A percentile compares a stretch with the other conserved stretches of the same genome.
Conservation (phyloP, 2,797 vertebrate species). For the Perdix hodgsoniae region DNA sequence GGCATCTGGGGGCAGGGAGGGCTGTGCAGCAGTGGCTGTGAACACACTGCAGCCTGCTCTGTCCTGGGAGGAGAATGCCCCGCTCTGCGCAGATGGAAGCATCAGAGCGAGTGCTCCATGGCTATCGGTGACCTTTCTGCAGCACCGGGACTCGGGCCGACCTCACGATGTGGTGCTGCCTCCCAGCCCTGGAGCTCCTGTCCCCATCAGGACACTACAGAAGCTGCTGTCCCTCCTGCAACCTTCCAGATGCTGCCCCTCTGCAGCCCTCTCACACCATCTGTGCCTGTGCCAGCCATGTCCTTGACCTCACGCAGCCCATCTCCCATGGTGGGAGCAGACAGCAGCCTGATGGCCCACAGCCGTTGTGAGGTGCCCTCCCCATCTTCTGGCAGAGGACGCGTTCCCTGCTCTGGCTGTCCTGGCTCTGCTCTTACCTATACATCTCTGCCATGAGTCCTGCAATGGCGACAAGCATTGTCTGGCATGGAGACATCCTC, state of each 20-base stretch:
- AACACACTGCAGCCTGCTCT: background rate
- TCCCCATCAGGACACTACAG: fast-evolving
- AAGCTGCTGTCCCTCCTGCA: too few species aligned
- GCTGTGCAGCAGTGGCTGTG: fast-evolving
- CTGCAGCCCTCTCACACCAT: background rate
- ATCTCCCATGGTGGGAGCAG: background rate
- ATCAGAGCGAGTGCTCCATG: background rate
- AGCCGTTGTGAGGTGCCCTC: background rate
- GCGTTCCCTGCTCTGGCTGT: background rate
- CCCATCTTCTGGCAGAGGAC: background rate
- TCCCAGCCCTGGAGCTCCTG: background rate
- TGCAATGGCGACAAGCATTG: fast-evolving
- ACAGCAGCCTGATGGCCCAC: fast-evolving
- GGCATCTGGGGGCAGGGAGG: background rate
- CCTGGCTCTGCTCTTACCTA: background rate
- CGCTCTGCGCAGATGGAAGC: background rate
- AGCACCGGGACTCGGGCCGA: background rate
- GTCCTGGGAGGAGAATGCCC: background rate
- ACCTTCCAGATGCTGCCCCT: background rate
- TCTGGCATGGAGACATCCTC: background rate
- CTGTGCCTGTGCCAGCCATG: fast-evolving
- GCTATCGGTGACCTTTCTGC: background rate
- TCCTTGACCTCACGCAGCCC: background rate
- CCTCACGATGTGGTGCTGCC: fast-evolving
- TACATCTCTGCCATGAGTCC: background rate